These are phyloP conservation scores for Leucophenga maculata DNA, from an alignment of 2,888 invertebrate genomes.

Conservation along the genomic window DNA sequence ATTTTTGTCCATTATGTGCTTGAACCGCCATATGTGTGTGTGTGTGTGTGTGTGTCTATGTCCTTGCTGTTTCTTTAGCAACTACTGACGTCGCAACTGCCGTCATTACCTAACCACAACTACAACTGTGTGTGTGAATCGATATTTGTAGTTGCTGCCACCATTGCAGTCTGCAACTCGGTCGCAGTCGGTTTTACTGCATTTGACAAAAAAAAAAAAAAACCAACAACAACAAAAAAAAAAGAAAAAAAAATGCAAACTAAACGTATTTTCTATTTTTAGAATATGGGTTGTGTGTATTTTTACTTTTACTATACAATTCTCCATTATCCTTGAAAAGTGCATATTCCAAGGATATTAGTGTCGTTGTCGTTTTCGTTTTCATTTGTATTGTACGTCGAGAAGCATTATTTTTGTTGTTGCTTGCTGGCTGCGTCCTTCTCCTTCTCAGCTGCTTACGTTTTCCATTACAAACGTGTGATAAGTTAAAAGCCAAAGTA, in stretches of 20 bases:
- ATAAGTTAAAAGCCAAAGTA: slow-evolving; percentile 12
- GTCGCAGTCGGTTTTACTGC: not conserved
- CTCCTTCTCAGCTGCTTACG: too few relatives aligned
- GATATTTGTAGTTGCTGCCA: slow-evolving; percentile 61
- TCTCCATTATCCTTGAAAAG: slow-evolving; percentile 64
- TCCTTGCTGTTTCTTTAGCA: slow-evolving; percentile 37
- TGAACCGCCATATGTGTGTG: slow-evolving; percentile 47
- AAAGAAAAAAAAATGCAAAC: slow-evolving; percentile 35
- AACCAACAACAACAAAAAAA: slow-evolving; percentile 31
- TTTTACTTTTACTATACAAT: slow-evolving; percentile 38
- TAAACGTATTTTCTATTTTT: slow-evolving; percentile 59
- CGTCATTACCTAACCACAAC: too few relatives aligned
- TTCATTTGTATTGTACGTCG: slow-evolving; percentile 33
- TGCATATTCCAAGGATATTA: slow-evolving; percentile 59
- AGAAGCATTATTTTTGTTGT: slow-evolving; percentile 49
- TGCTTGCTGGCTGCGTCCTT: slow-evolving; percentile 38
- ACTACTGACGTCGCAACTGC: slow-evolving; percentile 35
- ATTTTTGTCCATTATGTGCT: slow-evolving; percentile 59
- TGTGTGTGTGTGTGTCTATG: not conserved
- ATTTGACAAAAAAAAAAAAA: not conserved
- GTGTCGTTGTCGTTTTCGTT: slow-evolving; percentile 4
- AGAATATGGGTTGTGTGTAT: slow-evolving; percentile 49
- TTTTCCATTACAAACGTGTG: slow-evolving; percentile 14
- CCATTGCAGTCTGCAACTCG: slow-evolving; percentile 5
- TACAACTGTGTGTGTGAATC: slow-evolving; percentile 49